Conservation (phyloP, 2,113 vertebrate genomes). For the Notechis scutatus region DNA sequence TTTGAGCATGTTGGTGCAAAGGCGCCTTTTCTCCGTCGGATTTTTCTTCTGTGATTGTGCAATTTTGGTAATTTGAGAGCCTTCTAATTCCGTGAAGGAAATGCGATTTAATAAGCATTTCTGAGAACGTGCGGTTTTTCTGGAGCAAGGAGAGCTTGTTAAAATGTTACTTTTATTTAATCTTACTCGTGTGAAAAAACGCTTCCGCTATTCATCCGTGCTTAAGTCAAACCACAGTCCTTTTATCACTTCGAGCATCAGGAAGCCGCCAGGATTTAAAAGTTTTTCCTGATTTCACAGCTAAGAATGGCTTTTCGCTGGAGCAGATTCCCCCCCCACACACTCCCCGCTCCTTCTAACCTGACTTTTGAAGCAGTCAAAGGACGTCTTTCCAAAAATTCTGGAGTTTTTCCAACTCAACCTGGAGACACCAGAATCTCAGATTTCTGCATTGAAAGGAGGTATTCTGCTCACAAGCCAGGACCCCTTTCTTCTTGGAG, state of each 20-base stretch:
- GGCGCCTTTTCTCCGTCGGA: neutral
- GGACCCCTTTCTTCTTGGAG: neutral
- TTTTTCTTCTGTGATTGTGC: neutral
- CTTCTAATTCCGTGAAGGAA: slow-evolving; percentile 7
- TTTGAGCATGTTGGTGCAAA: neutral
- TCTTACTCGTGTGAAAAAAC: neutral
- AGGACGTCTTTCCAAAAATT: neutral
- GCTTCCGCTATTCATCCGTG: neutral
- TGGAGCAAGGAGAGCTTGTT: neutral
- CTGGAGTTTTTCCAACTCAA: neutral
- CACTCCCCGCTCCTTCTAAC: neutral
- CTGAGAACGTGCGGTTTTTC: neutral
- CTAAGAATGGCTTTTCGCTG: neutral
- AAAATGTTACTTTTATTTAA: slow-evolving; percentile 14
- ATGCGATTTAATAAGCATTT: neutral
- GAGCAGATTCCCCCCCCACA: neutral
- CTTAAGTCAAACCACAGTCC: neutral
- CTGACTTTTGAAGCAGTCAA: neutral
- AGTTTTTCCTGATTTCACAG: neutral
- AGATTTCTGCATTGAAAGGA: neutral
- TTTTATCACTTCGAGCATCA: neutral
- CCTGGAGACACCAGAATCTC: neutral
- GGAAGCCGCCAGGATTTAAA: neutral
- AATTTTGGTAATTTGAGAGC: neutral
- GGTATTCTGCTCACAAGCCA: neutral